Base-by-base conservation (phyloP, 2,888 invertebrate species). In the Troides helena region DNA sequence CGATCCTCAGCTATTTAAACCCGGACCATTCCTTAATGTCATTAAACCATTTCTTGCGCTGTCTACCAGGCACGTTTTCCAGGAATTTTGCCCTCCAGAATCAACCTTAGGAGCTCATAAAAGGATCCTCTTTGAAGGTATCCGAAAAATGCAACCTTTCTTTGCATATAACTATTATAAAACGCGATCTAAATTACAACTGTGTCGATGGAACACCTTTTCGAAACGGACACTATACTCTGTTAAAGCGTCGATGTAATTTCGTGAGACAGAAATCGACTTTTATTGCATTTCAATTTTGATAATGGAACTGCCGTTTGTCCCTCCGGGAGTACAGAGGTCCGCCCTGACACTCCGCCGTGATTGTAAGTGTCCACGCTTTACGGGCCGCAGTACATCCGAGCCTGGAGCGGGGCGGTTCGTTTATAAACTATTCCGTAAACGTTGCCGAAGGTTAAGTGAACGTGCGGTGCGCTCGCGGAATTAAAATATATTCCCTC, bases 281-380 rank as follows among this genome's bases (percentile, higher is more conserved):
- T 77, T 81, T 84, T 81, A 84, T 83, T 75, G 81, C 78, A 76
- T 81, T 81, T 87, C 85, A 87, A 88, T 87, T 88, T 86, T 81
- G 78, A 82, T 85, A 87, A 87, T 87, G 84, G 85, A 85, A 84
- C 78, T 77, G 71, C 74, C 72, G 74, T 72, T 72, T 67, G 68
- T 81, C 82, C 78, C 80, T 76, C 2, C 39, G 79, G 80, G 81
- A 76, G 57, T 69, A 62, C 70, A 70, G 72, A 74, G 77, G 76
- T 76, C 77, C 78, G 73, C 71, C 75, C 77, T 74, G 77, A 79
- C 81, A 85, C 85, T 86, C 78, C 78, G 77, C 73, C 75, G 79
- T 82, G 85, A 86, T 86, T 87, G 85, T 83, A 77, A 81, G 77
- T 77, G 76, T 79, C 77, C 78, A 75, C 72, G 72, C 75, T 82